A percentile compares a stretch with the other conserved stretches of the same genome.
Evolutionary conservation across 2,113 vertebrate genomes (phyloP).

Genomic region (Lota lota): DNA sequence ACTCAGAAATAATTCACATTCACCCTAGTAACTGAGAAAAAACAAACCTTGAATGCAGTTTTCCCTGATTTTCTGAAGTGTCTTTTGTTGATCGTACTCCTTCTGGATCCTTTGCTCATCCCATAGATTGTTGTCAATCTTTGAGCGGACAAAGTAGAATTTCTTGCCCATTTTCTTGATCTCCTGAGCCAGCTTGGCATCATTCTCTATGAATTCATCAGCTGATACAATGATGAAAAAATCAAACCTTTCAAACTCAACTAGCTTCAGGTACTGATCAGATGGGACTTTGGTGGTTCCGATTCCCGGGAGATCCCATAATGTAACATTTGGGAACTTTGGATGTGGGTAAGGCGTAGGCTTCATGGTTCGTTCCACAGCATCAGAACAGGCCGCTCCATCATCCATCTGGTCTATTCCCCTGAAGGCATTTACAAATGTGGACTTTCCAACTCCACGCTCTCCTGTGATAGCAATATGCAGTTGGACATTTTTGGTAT

Average conservation of each 20-base stretch:
- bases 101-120: constrained; percentile 44
- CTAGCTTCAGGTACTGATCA: constrained; percentile 62
- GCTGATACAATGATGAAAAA: constrained; percentile 73
- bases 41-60: constrained; percentile 37
- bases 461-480: constrained; percentile 74
- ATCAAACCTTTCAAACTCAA: constrained; percentile 66
- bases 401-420: constrained; percentile 66
- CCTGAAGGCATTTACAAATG: constrained; percentile 63
- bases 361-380: constrained; percentile 66
- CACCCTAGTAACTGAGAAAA: neutral
- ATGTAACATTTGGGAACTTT: constrained; percentile 53
- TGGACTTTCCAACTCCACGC: constrained; percentile 13
- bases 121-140: constrained; percentile 64
- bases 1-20: too few relatives aligned
- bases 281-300: constrained; percentile 64
- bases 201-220: constrained; percentile 61
- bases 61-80: constrained; percentile 22
- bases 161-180: constrained; percentile 57
- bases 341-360: constrained; percentile 62
- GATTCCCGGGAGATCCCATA: constrained; percentile 76
- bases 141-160: constrained; percentile 75
- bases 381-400: constrained; percentile 61
- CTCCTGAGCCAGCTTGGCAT: too few relatives aligned
- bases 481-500: constrained; percentile 38
- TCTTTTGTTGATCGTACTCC: constrained; percentile 25